Evolutionary conservation across 37 sponge, comb jelly and placozoan species (phyloP).

Genomic region (Tethya wilhelma): DNA sequence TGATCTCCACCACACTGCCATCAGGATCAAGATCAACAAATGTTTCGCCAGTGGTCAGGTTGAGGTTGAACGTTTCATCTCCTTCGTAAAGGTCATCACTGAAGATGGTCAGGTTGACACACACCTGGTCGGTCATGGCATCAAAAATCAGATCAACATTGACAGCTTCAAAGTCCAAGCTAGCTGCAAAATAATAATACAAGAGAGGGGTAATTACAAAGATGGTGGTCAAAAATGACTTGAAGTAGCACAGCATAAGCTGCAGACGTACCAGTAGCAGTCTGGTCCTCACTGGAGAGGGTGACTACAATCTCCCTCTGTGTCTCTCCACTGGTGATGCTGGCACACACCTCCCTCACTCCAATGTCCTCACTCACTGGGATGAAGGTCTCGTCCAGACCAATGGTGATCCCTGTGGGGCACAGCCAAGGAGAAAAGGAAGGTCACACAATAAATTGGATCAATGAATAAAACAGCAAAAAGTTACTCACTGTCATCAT

Average conservation of each 20-base stretch:
- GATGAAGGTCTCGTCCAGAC: not conserved
- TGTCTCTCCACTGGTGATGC: not conserved
- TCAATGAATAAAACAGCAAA: too few relatives aligned
- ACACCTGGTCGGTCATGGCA: not conserved
- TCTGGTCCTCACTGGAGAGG: slow-evolving; percentile 1
- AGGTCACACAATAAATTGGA: too few relatives aligned
- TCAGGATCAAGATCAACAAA: not conserved
- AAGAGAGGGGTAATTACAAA: too few relatives aligned
- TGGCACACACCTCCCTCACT: slow-evolving; percentile 11
- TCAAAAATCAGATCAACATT: not conserved
- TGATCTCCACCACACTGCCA: not conserved
- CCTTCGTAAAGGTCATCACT: slow-evolving; percentile 2
- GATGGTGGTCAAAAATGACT: too few relatives aligned
- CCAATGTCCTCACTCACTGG: not conserved
- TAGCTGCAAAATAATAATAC: too few relatives aligned
- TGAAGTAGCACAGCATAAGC: not conserved
- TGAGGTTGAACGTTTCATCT: not conserved
- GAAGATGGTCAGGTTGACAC: not conserved
- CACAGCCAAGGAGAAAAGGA: too few relatives aligned
- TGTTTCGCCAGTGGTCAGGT: too few relatives aligned
- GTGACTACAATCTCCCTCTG: not conserved
- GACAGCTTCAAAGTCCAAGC: not conserved
- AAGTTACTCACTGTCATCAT: too few relatives aligned
- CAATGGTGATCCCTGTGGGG: slow-evolving; percentile 9
- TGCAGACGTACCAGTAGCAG: slow-evolving; percentile 27